Evolutionary conservation across 2,888 invertebrate species (phyloP), one percentile per base, ranked within the genome.

Genomic region (Branchellion lobata): DNA sequence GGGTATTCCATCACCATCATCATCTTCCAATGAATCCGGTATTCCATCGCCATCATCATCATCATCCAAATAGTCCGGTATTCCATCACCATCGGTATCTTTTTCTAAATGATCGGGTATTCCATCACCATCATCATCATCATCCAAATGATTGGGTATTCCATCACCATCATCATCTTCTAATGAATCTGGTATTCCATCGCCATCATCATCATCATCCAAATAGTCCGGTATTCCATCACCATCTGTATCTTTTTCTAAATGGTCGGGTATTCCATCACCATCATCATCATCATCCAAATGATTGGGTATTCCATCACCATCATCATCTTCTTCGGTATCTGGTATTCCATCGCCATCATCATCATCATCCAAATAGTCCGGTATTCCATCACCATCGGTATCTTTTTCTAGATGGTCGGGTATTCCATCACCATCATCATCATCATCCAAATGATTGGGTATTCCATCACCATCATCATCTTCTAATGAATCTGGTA

Each of bases 1-100:
- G 8, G 86, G 86, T 40, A 86, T 85, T 24, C 85, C 86, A 83
- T 86, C 85, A 80, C 85, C 85, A 82, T 85, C 84, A 81, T 83
- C 83, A 21, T 78, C 81, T 47, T 81, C 79, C 31, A 75, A n/a
- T 14, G 40, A 31, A 80, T 83, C 82, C 31, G 83, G 82, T 21
- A 83, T 83, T 27, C 83, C 83, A 68, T 82, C 81, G 31, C 78
- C 77, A 74, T 82, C 81, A 76, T 74, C 71, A 40, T 82, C 80
- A 8, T 85, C 81, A 80, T 85, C 85, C n/a, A 84, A 51, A 61
- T 82, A 79, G 31, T 84, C 83, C 1, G 72, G 85, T 33, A 86
- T 85, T 18, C 86, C 85, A 81, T 84, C 82, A 31, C 83, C 82
- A 73, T 84, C 83, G 76, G 79, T 81, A 79, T 83, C 83, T 24